phyloP scores from a whole-genome alignment of 2,888 invertebrate genomes.

The Branchipolynoe longqiensis region DNA sequence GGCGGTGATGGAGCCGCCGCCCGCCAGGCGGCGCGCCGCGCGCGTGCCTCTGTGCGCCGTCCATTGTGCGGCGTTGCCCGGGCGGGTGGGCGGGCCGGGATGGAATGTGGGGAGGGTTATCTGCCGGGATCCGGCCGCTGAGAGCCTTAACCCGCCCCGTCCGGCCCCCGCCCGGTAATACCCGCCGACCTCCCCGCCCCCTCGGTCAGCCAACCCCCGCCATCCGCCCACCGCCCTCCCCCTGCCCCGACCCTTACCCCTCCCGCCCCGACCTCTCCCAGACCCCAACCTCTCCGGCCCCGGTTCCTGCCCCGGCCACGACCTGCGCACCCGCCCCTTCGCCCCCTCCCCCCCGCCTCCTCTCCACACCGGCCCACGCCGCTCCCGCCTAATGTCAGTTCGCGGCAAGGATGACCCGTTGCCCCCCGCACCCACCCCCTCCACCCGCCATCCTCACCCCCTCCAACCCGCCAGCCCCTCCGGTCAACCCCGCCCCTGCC shows the following conservation, averaged over 20 bases:
- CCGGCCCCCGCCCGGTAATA: no score
- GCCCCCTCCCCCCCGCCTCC: background rate
- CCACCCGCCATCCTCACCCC: background rate
- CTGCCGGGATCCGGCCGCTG: background rate
- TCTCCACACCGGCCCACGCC: background rate
- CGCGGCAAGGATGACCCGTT: no score
- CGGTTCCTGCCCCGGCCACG: background rate
- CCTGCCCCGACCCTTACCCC: constrained; percentile 21
- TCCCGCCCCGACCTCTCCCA: background rate
- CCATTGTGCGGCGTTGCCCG: constrained; percentile 21
- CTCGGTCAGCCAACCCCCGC: no score
- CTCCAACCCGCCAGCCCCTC: background rate
- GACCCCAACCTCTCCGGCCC: background rate
- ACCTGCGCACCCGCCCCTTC: background rate
- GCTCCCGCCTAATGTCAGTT: no score
- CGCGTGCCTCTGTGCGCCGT: background rate
- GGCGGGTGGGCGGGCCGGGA: background rate
- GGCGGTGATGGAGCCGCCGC: background rate
- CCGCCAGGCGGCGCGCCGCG: constrained; percentile 7
- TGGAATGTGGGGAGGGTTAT: background rate
- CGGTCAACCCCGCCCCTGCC: background rate
- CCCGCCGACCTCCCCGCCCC: no score
- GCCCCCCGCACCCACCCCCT: background rate
- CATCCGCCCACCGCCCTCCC: background rate
- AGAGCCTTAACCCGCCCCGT: no score